Conservation (phyloP, 53 echinoderm and acorn worm species). For the Glandiceps talaboti region DNA sequence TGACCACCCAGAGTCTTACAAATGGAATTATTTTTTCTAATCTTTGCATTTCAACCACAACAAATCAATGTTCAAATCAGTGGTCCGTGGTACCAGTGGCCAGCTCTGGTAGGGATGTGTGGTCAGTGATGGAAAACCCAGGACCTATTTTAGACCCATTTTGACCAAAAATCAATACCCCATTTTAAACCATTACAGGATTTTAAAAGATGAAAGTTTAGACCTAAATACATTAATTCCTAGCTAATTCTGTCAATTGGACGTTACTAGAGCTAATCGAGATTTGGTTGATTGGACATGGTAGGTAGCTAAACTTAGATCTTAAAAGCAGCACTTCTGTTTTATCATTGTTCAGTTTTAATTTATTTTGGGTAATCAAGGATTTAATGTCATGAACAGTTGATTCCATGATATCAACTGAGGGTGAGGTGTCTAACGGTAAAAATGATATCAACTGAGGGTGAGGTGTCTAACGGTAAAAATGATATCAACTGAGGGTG, state of each 20-base stretch:
- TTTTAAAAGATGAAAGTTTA: background rate
- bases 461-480: too few relatives aligned
- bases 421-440: background rate
- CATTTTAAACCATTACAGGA: too few relatives aligned
- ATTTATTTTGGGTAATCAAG: conserved; percentile 21
- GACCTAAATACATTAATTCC: background rate
- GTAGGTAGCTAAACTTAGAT: conserved; percentile 11
- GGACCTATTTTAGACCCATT: too few relatives aligned
- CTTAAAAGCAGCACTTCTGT: conserved; percentile 36
- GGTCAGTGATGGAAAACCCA: too few relatives aligned
- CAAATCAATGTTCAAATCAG: too few relatives aligned
- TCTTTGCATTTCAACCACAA: too few relatives aligned
- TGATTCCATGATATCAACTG: conserved; percentile 5
- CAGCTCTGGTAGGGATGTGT: too few relatives aligned
- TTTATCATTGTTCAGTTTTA: conserved; percentile 41
- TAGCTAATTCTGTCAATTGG: background rate
- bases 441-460: conserved; percentile 18
- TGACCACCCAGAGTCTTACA: too few relatives aligned
- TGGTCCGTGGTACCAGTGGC: too few relatives aligned
- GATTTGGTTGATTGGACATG: conserved; percentile 3
- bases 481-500: too few relatives aligned
- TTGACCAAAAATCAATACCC: too few relatives aligned
- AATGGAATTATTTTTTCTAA: too few relatives aligned
- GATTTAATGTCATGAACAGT: conserved; percentile 11
- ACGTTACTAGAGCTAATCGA: conserved; percentile 3